Conservation (phyloP, 2,888 invertebrate species). For the Merodon equestris region DNA sequence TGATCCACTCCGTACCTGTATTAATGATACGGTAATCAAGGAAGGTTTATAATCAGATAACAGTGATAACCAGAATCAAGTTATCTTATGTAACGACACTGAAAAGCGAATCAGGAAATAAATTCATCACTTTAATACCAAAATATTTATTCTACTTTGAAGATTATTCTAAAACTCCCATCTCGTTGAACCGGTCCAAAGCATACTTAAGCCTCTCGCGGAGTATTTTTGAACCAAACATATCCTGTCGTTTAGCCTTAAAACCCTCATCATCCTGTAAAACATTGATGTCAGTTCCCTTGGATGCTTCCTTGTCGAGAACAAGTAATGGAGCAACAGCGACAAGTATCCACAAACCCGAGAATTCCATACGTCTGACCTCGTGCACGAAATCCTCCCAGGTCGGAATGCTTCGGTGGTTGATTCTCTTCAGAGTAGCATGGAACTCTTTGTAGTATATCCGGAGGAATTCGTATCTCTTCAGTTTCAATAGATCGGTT, state of each 20-base stretch:
- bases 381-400: slow-evolving; percentile 72
- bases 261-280: slow-evolving; percentile 17
- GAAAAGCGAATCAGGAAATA: too few species aligned
- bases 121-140: too few species aligned
- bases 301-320: slow-evolving; percentile 13
- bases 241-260: slow-evolving; percentile 19
- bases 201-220: slow-evolving; percentile 22
- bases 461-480: slow-evolving; percentile 63
- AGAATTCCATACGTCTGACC: slow-evolving; percentile 48
- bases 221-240: not conserved
- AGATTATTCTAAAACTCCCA: slow-evolving; percentile 24
- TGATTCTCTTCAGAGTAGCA: slow-evolving; percentile 70
- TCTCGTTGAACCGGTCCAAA: slow-evolving; percentile 25
- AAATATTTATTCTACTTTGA: too few species aligned
- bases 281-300: slow-evolving; percentile 9
- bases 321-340: slow-evolving; percentile 27
- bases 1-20: too few species aligned
- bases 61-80: too few species aligned
- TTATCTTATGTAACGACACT: too few species aligned
- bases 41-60: too few species aligned
- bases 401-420: slow-evolving; percentile 70
- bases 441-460: slow-evolving; percentile 57
- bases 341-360: slow-evolving; percentile 30
- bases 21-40: too few species aligned
- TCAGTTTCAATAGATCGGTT: slow-evolving; percentile 72